These are phyloP conservation scores for Erebia aethiops DNA, from an alignment of 2,888 invertebrate species.

Conservation along the genomic window DNA sequence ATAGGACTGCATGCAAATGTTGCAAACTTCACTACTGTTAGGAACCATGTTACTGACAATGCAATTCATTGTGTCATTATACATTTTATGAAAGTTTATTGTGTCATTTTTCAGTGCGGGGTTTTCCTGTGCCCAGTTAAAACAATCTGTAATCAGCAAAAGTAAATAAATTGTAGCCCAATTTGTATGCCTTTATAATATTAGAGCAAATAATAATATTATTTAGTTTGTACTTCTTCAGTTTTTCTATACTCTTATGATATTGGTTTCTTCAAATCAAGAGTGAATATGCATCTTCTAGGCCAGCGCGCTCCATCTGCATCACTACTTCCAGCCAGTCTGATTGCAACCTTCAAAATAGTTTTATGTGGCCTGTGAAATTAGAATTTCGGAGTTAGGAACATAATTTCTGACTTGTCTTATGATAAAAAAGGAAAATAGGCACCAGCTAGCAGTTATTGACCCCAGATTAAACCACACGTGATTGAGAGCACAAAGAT, in stretches of 20 bases:
- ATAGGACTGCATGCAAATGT: constrained; percentile 81
- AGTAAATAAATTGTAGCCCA: background rate
- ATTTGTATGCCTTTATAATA: background rate
- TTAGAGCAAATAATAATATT: too few species aligned
- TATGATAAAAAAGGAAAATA: constrained; percentile 51
- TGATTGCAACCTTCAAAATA: background rate
- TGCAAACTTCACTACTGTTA: constrained; percentile 69
- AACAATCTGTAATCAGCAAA: constrained; percentile 79
- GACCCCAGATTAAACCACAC: constrained; percentile 78
- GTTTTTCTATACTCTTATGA: too few species aligned
- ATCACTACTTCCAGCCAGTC: too few species aligned
- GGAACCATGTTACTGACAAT: constrained; percentile 57
- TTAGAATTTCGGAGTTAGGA: constrained; percentile 11
- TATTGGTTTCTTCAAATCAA: too few species aligned
- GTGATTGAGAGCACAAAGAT: constrained; percentile 73
- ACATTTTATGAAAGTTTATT: constrained; percentile 71
- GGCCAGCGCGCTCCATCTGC: too few species aligned
- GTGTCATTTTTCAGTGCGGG: constrained; percentile 78
- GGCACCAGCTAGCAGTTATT: constrained; percentile 70
- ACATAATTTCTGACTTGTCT: constrained; percentile 38
- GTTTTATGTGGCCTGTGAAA: background rate
- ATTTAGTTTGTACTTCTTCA: too few species aligned
- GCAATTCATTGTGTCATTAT: constrained; percentile 72
- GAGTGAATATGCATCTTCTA: too few species aligned
- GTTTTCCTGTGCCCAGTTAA: constrained; percentile 66